These are phyloP conservation scores for Tragelaphus scriptus DNA, from an alignment of 2,113 vertebrate genomes.

Conservation along the genomic window DNA sequence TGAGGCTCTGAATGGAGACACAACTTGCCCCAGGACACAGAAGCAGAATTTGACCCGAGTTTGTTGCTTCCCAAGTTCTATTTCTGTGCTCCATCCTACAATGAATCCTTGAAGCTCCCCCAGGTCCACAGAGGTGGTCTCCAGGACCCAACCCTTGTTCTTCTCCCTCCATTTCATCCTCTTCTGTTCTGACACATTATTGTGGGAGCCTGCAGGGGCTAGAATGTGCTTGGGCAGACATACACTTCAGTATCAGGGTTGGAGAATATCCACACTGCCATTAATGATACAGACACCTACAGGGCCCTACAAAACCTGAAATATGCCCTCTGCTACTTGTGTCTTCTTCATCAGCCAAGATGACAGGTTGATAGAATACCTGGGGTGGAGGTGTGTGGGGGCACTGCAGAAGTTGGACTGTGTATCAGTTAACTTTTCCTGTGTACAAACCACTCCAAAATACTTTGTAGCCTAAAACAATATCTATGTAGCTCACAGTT, in stretches of 20 bases:
- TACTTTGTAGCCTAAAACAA: background rate
- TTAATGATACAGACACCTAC: background rate
- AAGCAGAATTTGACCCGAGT: background rate
- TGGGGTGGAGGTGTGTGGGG: background rate
- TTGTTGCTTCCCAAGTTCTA: background rate
- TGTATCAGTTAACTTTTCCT: slow-evolving; percentile 4
- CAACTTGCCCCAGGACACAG: background rate
- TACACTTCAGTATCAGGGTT: slow-evolving; percentile 18
- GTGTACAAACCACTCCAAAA: background rate
- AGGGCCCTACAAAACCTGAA: background rate
- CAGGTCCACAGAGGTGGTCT: background rate
- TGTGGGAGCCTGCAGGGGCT: background rate
- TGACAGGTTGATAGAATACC: background rate
- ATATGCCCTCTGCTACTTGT: background rate
- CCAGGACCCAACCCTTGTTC: background rate
- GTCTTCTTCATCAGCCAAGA: background rate
- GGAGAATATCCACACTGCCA: background rate
- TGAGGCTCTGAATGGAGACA: background rate
- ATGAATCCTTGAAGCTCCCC: background rate
- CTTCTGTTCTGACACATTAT: background rate
- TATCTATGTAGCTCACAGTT: background rate
- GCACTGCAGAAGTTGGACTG: background rate
- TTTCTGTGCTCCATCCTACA: background rate
- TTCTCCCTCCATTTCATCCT: background rate
- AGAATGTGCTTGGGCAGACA: background rate